Conservation (phyloP, 1,140 invertebrate species). For the Conus ventricosus region DNA sequence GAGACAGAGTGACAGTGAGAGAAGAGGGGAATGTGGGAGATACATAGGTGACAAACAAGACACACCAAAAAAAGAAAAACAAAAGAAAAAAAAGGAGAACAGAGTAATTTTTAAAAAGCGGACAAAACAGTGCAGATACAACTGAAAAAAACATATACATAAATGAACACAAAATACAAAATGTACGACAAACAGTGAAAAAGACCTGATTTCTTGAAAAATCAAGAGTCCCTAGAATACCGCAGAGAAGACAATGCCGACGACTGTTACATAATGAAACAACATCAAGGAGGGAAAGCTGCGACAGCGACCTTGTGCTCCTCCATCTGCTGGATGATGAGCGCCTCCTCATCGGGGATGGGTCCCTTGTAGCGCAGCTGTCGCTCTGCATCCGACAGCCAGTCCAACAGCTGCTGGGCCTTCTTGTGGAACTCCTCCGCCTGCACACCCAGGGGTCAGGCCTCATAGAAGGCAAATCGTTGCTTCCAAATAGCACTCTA, state of each 20-base stretch:
- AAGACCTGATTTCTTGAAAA: too few species aligned
- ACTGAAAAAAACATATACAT: too few species aligned
- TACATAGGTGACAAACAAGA: too few species aligned
- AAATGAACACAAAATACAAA: too few species aligned
- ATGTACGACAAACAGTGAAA: background rate
- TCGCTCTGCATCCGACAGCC: slow-evolving; percentile 96
- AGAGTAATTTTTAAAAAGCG: too few species aligned
- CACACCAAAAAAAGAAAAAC: too few species aligned
- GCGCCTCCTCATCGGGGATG: slow-evolving; percentile 87
- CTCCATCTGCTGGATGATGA: slow-evolving; percentile 73
- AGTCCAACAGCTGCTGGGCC: slow-evolving; percentile 94
- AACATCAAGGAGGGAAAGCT: background rate
- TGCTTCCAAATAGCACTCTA: too few species aligned
- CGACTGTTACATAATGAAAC: background rate
- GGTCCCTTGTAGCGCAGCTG: slow-evolving; percentile 89
- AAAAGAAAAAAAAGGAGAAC: too few species aligned
- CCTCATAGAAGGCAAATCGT: background rate
- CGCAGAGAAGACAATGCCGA: too few species aligned
- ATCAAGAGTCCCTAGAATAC: too few species aligned
- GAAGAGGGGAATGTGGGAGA: too few species aligned
- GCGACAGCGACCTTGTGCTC: slow-evolving; percentile 68
- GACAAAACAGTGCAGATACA: too few species aligned
- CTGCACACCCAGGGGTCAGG: slow-evolving; percentile 50
- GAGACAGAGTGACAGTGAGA: background rate
- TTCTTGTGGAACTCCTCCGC: slow-evolving; percentile 95